These are phyloP conservation scores for Mustelus asterias DNA, from an alignment of 2,113 vertebrate genomes.

Conservation along the genomic window DNA sequence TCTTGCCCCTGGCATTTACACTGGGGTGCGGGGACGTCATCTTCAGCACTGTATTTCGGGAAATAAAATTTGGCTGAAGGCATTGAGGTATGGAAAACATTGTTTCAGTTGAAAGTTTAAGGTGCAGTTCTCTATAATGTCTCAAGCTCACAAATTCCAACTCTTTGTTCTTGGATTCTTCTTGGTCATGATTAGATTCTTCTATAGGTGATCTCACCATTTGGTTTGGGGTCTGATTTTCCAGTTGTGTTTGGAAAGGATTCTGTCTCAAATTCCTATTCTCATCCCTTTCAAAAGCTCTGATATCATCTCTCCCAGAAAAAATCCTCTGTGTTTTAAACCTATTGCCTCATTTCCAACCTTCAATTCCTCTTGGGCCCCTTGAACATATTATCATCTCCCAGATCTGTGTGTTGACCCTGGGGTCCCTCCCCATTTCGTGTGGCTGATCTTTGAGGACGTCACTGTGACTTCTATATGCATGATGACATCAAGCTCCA, in stretches of 20 bases:
- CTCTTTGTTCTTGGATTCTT: neutral
- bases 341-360: neutral
- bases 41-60: too few species aligned
- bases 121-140: neutral
- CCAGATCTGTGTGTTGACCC: too few species aligned
- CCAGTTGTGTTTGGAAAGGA: neutral
- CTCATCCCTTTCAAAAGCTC: neutral
- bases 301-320: neutral
- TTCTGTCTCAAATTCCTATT: neutral
- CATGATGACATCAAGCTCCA: neutral
- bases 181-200: neutral
- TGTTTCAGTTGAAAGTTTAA: neutral
- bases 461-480: neutral
- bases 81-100: neutral
- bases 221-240: neutral
- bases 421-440: neutral
- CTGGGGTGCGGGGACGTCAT: too few species aligned
- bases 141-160: neutral
- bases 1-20: too few species aligned
- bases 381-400: neutral
- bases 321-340: neutral
- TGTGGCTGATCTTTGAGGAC: neutral
- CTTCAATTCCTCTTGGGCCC: neutral
- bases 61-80: too few species aligned
- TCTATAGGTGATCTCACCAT: neutral